Evolutionary conservation across 2,113 vertebrate genomes (phyloP).

Genomic region (Petrocephalus zakoni): DNA sequence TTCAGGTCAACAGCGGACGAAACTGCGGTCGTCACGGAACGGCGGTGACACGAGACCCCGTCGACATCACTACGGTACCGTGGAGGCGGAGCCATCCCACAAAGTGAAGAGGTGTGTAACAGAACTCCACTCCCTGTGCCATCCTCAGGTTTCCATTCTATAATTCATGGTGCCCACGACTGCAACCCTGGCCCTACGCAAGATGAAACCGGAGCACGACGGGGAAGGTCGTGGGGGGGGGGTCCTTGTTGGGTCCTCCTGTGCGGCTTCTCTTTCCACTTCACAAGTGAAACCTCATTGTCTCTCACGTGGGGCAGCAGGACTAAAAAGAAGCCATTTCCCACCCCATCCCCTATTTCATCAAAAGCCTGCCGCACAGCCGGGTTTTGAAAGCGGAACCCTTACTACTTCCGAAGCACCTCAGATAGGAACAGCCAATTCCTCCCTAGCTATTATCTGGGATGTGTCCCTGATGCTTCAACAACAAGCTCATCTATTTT

Average conservation of each 20-base stretch:
- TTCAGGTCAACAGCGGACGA: not conserved
- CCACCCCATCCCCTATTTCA: conserved; percentile 29
- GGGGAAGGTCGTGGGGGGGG: not conserved
- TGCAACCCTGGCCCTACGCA: not conserved
- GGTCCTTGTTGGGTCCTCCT: not conserved
- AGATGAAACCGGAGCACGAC: not conserved
- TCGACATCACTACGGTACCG: not conserved
- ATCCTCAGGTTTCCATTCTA: not conserved
- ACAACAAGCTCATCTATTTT: conserved; percentile 14
- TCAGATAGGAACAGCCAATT: not conserved
- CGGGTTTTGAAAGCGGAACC: not conserved
- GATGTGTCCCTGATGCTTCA: conserved; percentile 4
- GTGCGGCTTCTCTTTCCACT: conserved; percentile 13
- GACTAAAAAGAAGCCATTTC: conserved; percentile 25
- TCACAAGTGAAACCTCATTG: conserved; percentile 17
- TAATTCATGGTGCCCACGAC: not conserved
- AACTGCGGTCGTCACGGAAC: not conserved
- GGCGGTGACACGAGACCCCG: not conserved
- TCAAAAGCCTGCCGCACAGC: conserved; percentile 30
- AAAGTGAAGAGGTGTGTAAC: too few relatives aligned
- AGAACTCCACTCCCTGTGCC: not conserved
- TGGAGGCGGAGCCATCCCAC: not conserved
- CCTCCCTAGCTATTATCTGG: conserved; percentile 1
- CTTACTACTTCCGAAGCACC: not conserved
- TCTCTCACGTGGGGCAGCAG: conserved; percentile 11